Conservation (phyloP, 1,140 invertebrate species). For the Euura saliciscinereae region DNA sequence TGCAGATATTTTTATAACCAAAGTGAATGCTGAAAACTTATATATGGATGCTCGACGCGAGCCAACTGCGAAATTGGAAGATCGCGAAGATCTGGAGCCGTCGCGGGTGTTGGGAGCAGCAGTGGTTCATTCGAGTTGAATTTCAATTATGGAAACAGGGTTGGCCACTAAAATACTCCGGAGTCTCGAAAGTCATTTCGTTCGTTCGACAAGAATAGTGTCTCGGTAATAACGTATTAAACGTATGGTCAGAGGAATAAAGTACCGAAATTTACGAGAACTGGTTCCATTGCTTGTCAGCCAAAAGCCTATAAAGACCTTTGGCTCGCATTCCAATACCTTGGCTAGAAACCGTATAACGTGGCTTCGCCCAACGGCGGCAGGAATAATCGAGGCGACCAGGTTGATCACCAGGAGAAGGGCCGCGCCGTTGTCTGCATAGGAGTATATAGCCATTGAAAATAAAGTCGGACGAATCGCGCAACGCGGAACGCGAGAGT, state of each 20-base stretch:
- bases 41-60: not conserved
- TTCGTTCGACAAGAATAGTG: constrained; percentile 1
- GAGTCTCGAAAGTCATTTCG: not conserved
- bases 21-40: not conserved
- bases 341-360: not conserved
- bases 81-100: not conserved
- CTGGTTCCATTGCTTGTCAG: constrained; percentile 10
- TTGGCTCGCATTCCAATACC: constrained; percentile 3
- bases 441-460: not conserved
- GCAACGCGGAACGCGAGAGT: not conserved
- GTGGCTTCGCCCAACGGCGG: not conserved
- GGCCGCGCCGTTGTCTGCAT: not conserved
- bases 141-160: constrained; percentile 5
- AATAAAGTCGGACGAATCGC: not conserved
- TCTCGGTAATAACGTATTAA: constrained; percentile 13
- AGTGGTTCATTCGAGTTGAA: constrained; percentile 5
- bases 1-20: not conserved
- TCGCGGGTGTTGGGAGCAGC: not conserved
- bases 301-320: constrained; percentile 13
- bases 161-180: constrained; percentile 1
- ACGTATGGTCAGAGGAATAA: not conserved
- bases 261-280: constrained; percentile 12
- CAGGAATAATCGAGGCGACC: not conserved
- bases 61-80: not conserved
- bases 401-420: no score